Evolutionary conservation across 2,888 invertebrate species (phyloP).

Genomic region (Bugulina stolonifera): DNA sequence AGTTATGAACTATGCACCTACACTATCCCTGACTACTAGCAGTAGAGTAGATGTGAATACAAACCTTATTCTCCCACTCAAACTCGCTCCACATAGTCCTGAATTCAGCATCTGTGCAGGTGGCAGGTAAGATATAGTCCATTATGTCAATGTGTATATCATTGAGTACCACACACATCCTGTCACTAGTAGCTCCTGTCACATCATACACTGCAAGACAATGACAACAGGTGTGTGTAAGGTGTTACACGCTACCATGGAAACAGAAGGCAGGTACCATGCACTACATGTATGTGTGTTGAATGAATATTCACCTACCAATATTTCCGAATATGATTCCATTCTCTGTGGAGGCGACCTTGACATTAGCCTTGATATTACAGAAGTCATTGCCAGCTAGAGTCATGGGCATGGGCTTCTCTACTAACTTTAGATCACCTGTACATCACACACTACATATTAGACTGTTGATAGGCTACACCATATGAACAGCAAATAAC

Average conservation of each 20-base stretch:
- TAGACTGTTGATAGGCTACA: too few species aligned
- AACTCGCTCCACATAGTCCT: conserved; percentile 99
- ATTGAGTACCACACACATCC: conserved; percentile 95
- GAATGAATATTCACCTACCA: too few species aligned
- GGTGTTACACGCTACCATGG: too few species aligned
- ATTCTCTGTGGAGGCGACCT: conserved; percentile 95
- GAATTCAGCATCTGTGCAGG: conserved; percentile 91
- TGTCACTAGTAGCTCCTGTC: conserved; percentile 80
- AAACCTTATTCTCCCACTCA: conserved; percentile 99
- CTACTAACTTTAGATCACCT: conserved; percentile 93
- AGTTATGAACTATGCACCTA: too few species aligned
- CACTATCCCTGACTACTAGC: too few species aligned
- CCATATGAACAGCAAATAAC: too few species aligned
- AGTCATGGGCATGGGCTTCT: conserved; percentile 91
- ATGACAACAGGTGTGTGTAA: too few species aligned
- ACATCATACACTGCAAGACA: conserved; percentile 82
- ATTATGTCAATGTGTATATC: conserved; percentile 99
- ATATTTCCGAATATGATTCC: conserved; percentile 99
- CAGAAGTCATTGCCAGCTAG: conserved; percentile 95
- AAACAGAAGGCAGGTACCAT: too few species aligned
- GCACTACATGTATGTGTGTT: too few species aligned
- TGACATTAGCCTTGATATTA: conserved; percentile 95
- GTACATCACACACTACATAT: too few species aligned
- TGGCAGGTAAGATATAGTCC: conserved; percentile 78
- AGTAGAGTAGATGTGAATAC: neutral